These are phyloP conservation scores for Pagetopsis macropterus DNA, from an alignment of 2,797 vertebrate species.

Conservation along the genomic window DNA sequence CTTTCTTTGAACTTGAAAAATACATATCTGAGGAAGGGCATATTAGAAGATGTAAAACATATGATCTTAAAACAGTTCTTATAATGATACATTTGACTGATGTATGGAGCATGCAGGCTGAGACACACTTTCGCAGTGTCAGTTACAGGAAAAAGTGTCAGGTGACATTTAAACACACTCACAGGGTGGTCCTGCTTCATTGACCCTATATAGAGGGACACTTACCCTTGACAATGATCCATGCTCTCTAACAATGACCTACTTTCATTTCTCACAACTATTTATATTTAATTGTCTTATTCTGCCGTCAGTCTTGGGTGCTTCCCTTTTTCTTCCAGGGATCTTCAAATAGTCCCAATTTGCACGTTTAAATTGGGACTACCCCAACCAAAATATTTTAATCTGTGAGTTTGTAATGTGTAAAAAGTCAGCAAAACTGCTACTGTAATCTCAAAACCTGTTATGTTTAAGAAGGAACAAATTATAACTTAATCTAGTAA, in stretches of 20 bases:
- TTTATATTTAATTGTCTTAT: slow-evolving; percentile 1
- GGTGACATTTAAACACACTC: slow-evolving; percentile 25
- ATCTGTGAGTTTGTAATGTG: neutral
- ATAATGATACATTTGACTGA: neutral
- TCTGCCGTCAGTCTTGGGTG: neutral
- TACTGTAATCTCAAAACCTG: too few relatives aligned
- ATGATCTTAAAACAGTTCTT: neutral
- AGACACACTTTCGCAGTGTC: slow-evolving; percentile 13
- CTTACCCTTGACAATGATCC: slow-evolving; percentile 26
- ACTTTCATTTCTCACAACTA: slow-evolving; percentile 15
- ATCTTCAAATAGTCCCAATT: neutral
- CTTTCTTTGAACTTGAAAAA: neutral
- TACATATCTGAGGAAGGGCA: neutral
- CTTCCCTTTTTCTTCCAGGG: neutral
- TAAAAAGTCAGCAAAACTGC: neutral
- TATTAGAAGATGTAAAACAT: neutral
- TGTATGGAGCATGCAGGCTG: neutral
- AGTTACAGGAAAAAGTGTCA: slow-evolving; percentile 32
- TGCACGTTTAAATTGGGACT: neutral
- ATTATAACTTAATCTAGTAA: too few relatives aligned
- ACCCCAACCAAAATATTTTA: neutral
- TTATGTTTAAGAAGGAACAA: too few relatives aligned
- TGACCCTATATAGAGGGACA: slow-evolving; percentile 14
- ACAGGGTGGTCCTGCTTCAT: slow-evolving; percentile 30
- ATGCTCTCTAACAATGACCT: slow-evolving; percentile 30